phyloP scores from a whole-genome alignment of 2,888 invertebrate genomes.

The Adelognathus sp. region DNA sequence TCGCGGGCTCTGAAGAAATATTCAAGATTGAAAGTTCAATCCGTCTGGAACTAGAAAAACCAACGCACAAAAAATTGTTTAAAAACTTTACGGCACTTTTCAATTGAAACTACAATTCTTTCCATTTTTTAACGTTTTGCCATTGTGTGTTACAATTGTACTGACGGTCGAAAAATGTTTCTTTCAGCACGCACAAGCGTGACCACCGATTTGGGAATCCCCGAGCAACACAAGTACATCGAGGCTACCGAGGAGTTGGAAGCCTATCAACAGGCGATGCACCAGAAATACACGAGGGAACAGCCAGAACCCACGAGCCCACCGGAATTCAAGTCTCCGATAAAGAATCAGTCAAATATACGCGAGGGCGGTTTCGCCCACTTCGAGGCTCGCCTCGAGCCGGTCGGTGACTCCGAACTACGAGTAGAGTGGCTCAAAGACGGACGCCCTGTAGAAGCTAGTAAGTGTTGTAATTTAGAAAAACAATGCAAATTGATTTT shows the following conservation, averaged over 20 bases:
- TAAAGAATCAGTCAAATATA: constrained; percentile 92
- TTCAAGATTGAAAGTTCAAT: no score
- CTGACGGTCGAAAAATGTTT: neutral
- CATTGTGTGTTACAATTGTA: neutral
- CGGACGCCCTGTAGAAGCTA: constrained; percentile 94
- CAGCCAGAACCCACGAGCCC: constrained; percentile 89
- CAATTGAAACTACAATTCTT: no score
- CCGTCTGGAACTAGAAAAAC: no score
- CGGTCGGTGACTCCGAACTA: constrained; percentile 94
- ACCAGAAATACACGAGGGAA: constrained; percentile 91
- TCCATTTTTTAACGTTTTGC: neutral
- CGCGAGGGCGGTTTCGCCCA: constrained; percentile 97
- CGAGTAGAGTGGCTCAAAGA: constrained; percentile 97
- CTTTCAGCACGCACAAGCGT: constrained; percentile 88
- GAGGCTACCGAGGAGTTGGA: constrained; percentile 96
- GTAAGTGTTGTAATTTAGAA: constrained; percentile 82
- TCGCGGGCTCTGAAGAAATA: no score
- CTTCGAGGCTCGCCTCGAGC: constrained; percentile 97
- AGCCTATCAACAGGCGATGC: constrained; percentile 92
- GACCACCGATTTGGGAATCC: constrained; percentile 93
- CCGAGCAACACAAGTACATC: constrained; percentile 94
- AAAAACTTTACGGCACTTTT: no score
- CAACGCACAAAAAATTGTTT: no score
- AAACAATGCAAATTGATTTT: no score
- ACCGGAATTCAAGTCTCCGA: constrained; percentile 94